These are phyloP conservation scores for Athene cunicularia DNA, from an alignment of 2,113 vertebrate species.

Conservation along the genomic window DNA sequence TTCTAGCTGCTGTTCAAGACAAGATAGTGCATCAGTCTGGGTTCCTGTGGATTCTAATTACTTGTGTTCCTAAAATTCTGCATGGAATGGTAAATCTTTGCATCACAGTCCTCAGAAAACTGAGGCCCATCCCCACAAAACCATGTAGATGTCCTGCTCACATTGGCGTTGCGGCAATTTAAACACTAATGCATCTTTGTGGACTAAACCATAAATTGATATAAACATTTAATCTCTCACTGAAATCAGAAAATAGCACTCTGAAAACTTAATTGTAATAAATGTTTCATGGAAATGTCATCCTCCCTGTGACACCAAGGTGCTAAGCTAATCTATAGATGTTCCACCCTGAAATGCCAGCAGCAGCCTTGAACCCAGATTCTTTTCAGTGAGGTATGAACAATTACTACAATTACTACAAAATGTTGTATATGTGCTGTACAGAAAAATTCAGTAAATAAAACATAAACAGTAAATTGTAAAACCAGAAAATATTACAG, in stretches of 20 bases:
- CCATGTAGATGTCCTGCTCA: background rate
- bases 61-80: background rate
- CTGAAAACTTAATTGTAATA: background rate
- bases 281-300: background rate
- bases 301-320: background rate
- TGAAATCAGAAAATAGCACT: background rate
- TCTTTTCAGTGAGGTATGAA: background rate
- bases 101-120: background rate
- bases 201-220: background rate
- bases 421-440: accelerated
- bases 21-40: background rate
- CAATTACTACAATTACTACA: background rate
- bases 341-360: background rate
- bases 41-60: background rate
- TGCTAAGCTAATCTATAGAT: background rate
- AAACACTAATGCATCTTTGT: background rate
- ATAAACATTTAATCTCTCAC: background rate
- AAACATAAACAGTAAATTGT: background rate
- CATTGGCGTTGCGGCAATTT: background rate
- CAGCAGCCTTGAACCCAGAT: background rate
- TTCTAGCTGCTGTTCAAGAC: background rate
- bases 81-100: background rate
- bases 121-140: background rate
- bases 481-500: background rate
- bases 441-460: background rate